These are phyloP conservation scores for Phortica variegata DNA, from an alignment of 1,140 invertebrate genomes.

Conservation along the genomic window DNA sequence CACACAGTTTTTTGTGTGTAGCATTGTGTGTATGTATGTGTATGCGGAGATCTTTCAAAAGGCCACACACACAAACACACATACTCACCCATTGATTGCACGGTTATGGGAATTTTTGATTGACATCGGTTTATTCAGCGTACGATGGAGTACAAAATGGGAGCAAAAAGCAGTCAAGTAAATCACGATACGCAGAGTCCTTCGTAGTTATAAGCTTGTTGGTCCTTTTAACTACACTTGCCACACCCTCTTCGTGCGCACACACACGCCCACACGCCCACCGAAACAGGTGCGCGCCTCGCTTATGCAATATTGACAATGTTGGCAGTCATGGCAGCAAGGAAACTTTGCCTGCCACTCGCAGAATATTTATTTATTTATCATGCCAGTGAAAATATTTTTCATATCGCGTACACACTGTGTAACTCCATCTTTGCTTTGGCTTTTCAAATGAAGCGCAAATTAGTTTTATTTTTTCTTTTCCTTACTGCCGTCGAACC, in stretches of 20 bases:
- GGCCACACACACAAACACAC: conserved; percentile 9
- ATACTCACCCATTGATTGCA: conserved; percentile 34
- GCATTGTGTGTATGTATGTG: too few relatives aligned
- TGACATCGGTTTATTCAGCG: conserved; percentile 41
- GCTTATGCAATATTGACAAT: conserved; percentile 51
- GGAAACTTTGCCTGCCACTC: conserved; percentile 2
- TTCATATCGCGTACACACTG: too few relatives aligned
- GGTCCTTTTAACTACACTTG: conserved; percentile 5
- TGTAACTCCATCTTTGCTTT: too few relatives aligned
- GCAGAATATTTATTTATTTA: neutral
- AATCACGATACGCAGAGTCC: neutral
- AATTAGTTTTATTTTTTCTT: too few relatives aligned
- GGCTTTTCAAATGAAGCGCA: too few relatives aligned
- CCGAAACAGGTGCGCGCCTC: conserved; percentile 15
- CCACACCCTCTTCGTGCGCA: conserved; percentile 35
- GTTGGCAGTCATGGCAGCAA: conserved; percentile 20
- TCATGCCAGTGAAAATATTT: neutral
- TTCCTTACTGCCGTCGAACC: neutral
- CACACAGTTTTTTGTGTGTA: too few relatives aligned
- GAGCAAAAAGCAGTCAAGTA: too few relatives aligned
- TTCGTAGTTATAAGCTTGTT: neutral
- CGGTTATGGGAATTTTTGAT: conserved; percentile 55
- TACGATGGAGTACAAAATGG: too few relatives aligned
- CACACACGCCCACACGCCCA: too few relatives aligned
- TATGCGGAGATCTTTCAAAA: conserved; percentile 7